A percentile compares a stretch with the other conserved stretches of the same genome.
These are phyloP conservation scores for Ictalurus punctatus DNA, from an alignment of 2,113 vertebrate species.

Conservation along the genomic window DNA sequence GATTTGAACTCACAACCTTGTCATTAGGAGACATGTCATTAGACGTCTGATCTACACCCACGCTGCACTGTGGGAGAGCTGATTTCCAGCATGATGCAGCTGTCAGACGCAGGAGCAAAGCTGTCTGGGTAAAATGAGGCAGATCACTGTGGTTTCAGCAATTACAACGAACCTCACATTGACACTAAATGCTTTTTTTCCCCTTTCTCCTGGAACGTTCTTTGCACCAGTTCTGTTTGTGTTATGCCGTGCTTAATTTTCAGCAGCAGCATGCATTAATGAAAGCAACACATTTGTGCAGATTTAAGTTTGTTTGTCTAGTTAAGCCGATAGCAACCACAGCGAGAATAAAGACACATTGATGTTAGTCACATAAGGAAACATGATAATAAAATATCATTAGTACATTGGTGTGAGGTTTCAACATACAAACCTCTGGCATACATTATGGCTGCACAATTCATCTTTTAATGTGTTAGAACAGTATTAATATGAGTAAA, in stretches of 20 bases:
- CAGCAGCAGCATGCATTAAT: background rate
- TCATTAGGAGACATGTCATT: background rate
- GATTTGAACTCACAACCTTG: background rate
- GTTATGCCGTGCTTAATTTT: background rate
- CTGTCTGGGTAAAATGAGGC: background rate
- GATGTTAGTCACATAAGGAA: background rate
- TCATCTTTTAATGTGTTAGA: background rate
- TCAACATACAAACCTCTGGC: background rate
- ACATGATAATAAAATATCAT: background rate
- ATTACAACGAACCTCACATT: background rate
- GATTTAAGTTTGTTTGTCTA: background rate
- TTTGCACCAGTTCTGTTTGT: background rate
- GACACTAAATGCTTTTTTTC: background rate
- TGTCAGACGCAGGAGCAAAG: background rate
- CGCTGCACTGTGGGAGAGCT: background rate
- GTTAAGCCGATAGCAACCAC: background rate
- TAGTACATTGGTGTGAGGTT: background rate
- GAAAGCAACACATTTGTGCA: background rate
- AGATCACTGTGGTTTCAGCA: background rate
- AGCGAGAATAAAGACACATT: background rate
- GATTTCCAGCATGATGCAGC: background rate
- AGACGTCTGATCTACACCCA: background rate
- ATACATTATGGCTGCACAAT: background rate
- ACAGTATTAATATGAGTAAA: background rate
- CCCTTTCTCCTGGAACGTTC: background rate